Base-by-base conservation (phyloP, 2,113 vertebrate genomes). In the Amphiprion ocellaris region DNA sequence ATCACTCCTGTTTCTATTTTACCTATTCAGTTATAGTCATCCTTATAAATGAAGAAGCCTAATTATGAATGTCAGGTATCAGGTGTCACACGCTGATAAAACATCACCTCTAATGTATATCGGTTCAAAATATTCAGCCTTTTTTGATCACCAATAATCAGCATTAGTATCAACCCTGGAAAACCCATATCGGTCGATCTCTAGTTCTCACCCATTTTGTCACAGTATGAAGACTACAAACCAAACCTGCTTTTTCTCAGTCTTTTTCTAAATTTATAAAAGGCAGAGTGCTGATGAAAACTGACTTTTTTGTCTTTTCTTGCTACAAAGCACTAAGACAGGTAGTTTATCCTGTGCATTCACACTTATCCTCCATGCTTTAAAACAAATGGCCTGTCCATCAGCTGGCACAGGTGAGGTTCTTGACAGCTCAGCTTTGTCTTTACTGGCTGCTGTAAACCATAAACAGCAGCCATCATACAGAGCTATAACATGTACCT, bases 381-480 rank as follows among this genome's bases (percentile, higher is more conserved):
- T 77, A 76, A 72, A 24, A 74, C 69, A 53, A 83, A 82, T 12
- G 24, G 23, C 62, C 79, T 81, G 76, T 77, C 84, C 81, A 72
- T 87, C 79, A 87, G 59, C 58, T 2, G 14, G 77, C 56, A 28
- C 44, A 59, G 55, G 0, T 9, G 49, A 76, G 69, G 59, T 66
- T 55, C 16, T 72, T 10, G 4, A 37, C 66, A 67, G 74, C 14
- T 7, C 24, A 10, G 30, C 70, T 60, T 44, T 67, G 54, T 86
- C 64, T 84, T 79, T 56, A 74, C 65, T 79, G 77, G 64, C 26
- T 28, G 65, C 68, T 80, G 50, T 81, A 87, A 88, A 82, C 58
- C 66, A 77, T 58, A 75, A 85, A 76, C 30, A 52, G 30, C 74
- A 65, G 71, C 60, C 66, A 60, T 88, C 76, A 86, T 79, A 77